Evolutionary conservation across 2,113 vertebrate genomes (phyloP).

Genomic region (Sus scrofa): DNA sequence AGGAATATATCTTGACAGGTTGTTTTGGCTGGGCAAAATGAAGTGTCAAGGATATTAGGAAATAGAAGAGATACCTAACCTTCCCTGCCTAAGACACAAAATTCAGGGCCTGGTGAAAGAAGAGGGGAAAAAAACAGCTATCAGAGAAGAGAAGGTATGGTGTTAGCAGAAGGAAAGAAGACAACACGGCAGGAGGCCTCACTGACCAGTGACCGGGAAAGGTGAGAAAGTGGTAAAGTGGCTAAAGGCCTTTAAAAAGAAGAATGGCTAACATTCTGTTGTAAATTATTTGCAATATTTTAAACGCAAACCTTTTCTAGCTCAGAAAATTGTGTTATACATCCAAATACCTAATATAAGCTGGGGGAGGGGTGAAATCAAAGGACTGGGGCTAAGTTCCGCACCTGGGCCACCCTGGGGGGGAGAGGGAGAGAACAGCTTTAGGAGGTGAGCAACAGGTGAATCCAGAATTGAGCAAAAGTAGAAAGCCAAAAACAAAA

Average conservation of each 20-base stretch:
- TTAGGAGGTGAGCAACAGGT: neutral
- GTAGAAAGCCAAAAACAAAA: slow-evolving; percentile 38
- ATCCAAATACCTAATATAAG: neutral
- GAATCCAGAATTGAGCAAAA: neutral
- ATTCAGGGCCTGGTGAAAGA: neutral
- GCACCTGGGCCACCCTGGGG: neutral
- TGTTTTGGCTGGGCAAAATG: neutral
- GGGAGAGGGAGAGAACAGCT: neutral
- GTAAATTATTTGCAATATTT: slow-evolving; percentile 15
- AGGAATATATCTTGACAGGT: neutral
- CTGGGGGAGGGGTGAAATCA: neutral
- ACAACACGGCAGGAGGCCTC: neutral
- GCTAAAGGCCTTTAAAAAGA: neutral
- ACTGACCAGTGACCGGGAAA: neutral
- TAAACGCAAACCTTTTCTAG: slow-evolving; percentile 9
- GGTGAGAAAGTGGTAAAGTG: neutral
- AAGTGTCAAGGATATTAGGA: slow-evolving; percentile 1
- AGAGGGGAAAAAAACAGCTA: neutral
- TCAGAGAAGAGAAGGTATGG: neutral
- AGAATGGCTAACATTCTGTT: neutral
- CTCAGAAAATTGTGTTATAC: neutral
- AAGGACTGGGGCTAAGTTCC: neutral
- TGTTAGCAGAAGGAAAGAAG: neutral
- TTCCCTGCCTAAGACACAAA: slow-evolving; percentile 1
- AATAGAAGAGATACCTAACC: neutral